Evolutionary conservation across 2,113 vertebrate genomes (phyloP), one percentile per base, ranked within the genome.

Genomic region (Dendrocopos noguchii): DNA sequence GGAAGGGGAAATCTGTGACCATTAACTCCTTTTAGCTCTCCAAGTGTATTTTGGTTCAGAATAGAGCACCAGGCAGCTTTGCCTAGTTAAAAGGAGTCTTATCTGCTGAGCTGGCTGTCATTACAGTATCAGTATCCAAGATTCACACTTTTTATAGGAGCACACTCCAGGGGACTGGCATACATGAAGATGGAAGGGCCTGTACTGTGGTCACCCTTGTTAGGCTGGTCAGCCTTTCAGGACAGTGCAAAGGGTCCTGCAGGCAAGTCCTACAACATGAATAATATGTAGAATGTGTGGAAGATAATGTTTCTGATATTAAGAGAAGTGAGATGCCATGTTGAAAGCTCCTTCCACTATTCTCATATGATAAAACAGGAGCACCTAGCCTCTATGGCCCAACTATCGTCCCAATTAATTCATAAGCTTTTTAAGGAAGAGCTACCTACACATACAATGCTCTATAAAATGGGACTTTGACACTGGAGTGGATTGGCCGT

Each of bases 381-480:
- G 36, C 8, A 80, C 9, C 12, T 29, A 15, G 14, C 6, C 57
- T 67, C 68, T 7, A 1, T 29, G 29, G 57, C 36, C 47, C 73
- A 67, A 39, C 33, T 74, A 3, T 33, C 22, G 39, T 67, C 42
- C 75, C 65, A 80, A 83, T 86, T 88, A 95, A 91, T 93, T 86
- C n/a, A n/a, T 24, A 67, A 74, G 59, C 12, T 27, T 90, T 95
- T 93, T 78, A 84, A 80, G 73, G 57, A 94, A 85, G 15, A 28
- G 20, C 3, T 86, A 88, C 70, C 61, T 86, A 77, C 29, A 15
- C 19, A 34, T 74, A 83, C 65, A 80, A 44, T 76, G 60, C 55
- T 79, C 21, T 76, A 17, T 88, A 81, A 95, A 91, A 95, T 46
- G 65, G 34, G 39, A 84, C 63, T 84, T 87, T 50, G 88, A 90